These are phyloP conservation scores for Ivindomyrus marchei DNA, from an alignment of 2,113 vertebrate species.

Conservation along the genomic window DNA sequence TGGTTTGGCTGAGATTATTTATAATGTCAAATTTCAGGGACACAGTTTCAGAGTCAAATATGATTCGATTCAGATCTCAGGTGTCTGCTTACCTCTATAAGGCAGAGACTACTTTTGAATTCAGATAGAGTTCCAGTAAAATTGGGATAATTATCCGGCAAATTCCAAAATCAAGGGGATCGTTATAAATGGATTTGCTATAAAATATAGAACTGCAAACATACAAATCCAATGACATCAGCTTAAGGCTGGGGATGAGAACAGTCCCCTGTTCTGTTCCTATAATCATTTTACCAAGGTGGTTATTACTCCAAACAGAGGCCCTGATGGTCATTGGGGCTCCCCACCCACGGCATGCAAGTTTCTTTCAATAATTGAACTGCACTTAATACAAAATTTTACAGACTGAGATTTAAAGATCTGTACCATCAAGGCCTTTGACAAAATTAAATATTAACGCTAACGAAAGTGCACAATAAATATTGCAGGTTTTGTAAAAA, in stretches of 20 bases:
- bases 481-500: conserved; percentile 20
- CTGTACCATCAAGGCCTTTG: conserved; percentile 15
- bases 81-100: background rate
- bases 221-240: background rate
- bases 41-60: background rate
- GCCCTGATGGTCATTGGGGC: background rate
- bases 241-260: background rate
- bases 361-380: conserved; percentile 22
- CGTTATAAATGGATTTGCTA: background rate
- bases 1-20: background rate
- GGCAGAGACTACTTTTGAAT: background rate
- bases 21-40: background rate
- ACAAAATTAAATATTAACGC: conserved; percentile 25
- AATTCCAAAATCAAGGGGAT: background rate
- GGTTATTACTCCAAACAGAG: no score
- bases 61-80: background rate
- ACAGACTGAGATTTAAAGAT: conserved; percentile 12
- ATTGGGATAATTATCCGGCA: background rate
- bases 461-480: conserved; percentile 21
- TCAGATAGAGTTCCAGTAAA: background rate
- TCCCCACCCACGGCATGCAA: background rate
- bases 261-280: background rate
- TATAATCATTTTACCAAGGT: background rate
- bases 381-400: conserved; percentile 21
- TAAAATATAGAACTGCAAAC: background rate